Base-by-base conservation (phyloP, 2,888 invertebrate genomes). In the Lithosia quadra region DNA sequence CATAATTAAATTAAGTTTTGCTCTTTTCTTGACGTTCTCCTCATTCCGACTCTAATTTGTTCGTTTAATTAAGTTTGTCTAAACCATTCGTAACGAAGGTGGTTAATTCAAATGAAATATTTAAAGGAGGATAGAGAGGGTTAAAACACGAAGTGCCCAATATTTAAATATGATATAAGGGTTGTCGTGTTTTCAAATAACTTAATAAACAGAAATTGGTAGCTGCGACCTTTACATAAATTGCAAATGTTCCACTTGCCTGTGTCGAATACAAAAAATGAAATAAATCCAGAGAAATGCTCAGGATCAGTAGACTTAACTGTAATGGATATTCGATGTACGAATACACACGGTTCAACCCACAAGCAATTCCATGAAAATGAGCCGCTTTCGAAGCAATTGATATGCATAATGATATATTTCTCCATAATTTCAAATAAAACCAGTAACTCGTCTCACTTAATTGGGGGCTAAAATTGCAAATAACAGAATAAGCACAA, bases 231-330 rank as follows among this genome's bases (percentile, higher is more conserved):
- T 75, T 78, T 75, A 74, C 80, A 80, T 82, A 84, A 81, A 82
- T 83, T 84, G 79, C 85, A 86, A 86, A 86, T 85, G 88, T 81
- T 82, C 88, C 82, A 84, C 74, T 86, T 87, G 77, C 83, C 73
- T 78, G 80, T 76, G 68, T 81, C 77, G 87, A 86, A 89, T 90
- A 86, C 86, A 87, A 89, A n/a, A n/a, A n/a, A 90, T 88, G 80
- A 80, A 84, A 87, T 88, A 88, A 90, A 91, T 88, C 86, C 82
- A 79, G 74, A 73, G 76, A 81, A 83, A 83, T 79, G 82, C 78
- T 79, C 69, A 71, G 77, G 77, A 73, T 80, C 63, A 69, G 75
- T 71, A 72, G 76, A 78, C 79, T 84, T 81, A 76, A 79, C 75
- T 73, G 71, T 80, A 80, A 85, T 79, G 80, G 81, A 84, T 86